Evolutionary conservation across 2,888 invertebrate species (phyloP).

Genomic region (Crepidodera aurea): DNA sequence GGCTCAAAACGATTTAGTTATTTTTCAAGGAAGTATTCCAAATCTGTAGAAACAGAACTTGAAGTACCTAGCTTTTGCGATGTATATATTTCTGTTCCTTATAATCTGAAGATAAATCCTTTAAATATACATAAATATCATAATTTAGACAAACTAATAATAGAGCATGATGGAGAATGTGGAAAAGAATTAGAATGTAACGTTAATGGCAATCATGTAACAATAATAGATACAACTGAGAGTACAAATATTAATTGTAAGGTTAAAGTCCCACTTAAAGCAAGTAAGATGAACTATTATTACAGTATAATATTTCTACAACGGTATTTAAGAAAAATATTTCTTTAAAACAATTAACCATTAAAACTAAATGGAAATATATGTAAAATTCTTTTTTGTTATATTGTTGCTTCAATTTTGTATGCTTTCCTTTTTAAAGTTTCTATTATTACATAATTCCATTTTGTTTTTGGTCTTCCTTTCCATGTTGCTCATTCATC

Average conservation of each 20-base stretch:
- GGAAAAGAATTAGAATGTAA: conserved; percentile 39
- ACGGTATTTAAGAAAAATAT: too few relatives aligned
- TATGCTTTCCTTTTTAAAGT: too few relatives aligned
- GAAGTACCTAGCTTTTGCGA: conserved; percentile 53
- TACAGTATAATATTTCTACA: not conserved
- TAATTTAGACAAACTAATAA: conserved; percentile 51
- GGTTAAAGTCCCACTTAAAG: conserved; percentile 56
- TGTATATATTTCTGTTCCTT: conserved; percentile 52
- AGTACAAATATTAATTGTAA: conserved; percentile 43
- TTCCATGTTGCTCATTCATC: too few relatives aligned
- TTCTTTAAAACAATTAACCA: too few relatives aligned
- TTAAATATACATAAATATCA: conserved; percentile 54
- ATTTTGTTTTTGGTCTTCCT: too few relatives aligned
- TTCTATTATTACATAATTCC: too few relatives aligned
- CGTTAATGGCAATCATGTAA: conserved; percentile 46
- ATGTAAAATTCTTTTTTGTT: too few relatives aligned
- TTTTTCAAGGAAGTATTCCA: conserved; percentile 24
- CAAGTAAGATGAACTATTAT: conserved; percentile 50
- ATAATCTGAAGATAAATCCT: conserved; percentile 51
- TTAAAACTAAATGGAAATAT: too few relatives aligned
- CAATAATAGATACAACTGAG: conserved; percentile 36
- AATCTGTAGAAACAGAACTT: conserved; percentile 41
- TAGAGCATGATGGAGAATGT: conserved; percentile 43
- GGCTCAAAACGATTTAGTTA: conserved; percentile 3
- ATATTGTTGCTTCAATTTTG: too few relatives aligned